Conservation (phyloP, 2,888 invertebrate genomes). For the Phaedon cochleariae region DNA sequence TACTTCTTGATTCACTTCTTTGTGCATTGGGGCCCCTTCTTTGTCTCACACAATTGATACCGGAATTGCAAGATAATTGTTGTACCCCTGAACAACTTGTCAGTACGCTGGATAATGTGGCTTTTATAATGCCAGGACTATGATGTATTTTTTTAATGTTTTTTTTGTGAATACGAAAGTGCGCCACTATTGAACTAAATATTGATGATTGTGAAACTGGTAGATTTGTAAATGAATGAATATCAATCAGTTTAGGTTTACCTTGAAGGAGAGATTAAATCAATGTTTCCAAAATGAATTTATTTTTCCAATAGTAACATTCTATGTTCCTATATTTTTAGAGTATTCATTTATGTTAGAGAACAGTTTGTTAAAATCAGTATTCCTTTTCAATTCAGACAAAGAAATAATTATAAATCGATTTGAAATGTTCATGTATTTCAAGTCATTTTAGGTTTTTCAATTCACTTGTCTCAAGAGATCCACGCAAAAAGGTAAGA, state of each 20-base stretch:
- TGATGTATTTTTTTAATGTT: slow-evolving; percentile 54
- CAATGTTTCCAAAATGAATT: too few relatives aligned
- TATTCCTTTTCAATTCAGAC: not conserved
- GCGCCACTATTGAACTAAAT: not conserved
- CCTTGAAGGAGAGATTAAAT: too few relatives aligned
- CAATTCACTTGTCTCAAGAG: not conserved
- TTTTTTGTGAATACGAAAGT: not conserved
- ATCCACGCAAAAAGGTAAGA: not conserved
- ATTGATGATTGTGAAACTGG: too few relatives aligned
- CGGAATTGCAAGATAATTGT: slow-evolving; percentile 74
- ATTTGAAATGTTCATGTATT: not conserved
- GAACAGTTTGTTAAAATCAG: not conserved
- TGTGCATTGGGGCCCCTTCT: slow-evolving; percentile 91
- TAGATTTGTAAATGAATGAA: too few relatives aligned
- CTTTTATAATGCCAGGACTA: slow-evolving; percentile 91
- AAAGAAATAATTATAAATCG: not conserved
- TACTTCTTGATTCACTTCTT: slow-evolving; percentile 88
- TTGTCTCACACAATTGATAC: slow-evolving; percentile 84
- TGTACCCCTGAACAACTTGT: slow-evolving; percentile 63
- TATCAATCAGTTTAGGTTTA: too few relatives aligned
- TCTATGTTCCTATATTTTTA: too few relatives aligned
- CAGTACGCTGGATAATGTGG: slow-evolving; percentile 90
- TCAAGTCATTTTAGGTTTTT: not conserved
- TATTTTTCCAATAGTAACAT: too few relatives aligned
- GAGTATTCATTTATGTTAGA: not conserved